phyloP scores from a whole-genome alignment of 2,797 vertebrate genomes.

The Nasua narica region DNA sequence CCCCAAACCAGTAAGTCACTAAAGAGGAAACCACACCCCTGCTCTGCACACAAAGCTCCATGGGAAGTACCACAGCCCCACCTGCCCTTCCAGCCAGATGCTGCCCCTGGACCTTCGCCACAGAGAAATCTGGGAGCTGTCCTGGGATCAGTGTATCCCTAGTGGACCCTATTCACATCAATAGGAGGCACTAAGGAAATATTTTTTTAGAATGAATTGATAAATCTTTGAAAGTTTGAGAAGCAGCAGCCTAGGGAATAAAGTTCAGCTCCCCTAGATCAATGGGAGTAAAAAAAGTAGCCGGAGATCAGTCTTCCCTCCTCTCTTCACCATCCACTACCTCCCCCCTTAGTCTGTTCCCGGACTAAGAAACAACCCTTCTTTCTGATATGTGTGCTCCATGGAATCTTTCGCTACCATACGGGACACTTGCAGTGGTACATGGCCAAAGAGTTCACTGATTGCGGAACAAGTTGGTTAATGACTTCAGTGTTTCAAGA shows the following conservation, averaged over 20 bases:
- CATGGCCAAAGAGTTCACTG: not conserved
- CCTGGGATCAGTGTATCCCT: not conserved
- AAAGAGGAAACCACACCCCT: not conserved
- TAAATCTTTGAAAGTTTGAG: not conserved
- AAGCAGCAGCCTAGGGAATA: not conserved
- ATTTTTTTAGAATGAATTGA: not conserved
- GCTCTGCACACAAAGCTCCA: not conserved
- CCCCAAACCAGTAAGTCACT: not conserved
- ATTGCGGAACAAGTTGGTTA: not conserved
- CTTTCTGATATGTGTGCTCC: not conserved
- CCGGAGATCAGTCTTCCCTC: not conserved
- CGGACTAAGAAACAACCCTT: not conserved
- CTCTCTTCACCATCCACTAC: not conserved
- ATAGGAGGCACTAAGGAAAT: not conserved
- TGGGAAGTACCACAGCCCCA: not conserved
- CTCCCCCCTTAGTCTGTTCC: not conserved
- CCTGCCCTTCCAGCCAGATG: not conserved
- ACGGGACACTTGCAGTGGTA: not conserved
- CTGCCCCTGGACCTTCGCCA: not conserved
- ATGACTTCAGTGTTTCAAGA: not conserved
- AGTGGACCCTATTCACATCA: not conserved
- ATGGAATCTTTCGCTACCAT: rapidly evolving
- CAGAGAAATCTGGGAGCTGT: not conserved
- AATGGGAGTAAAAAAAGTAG: not conserved
- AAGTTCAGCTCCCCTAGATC: not conserved